Percentiles rank a stretch among this genome's conserved stretches.
These are phyloP conservation scores for Plagiodera versicolora DNA, from an alignment of 2,888 invertebrate genomes.

Conservation along the genomic window DNA sequence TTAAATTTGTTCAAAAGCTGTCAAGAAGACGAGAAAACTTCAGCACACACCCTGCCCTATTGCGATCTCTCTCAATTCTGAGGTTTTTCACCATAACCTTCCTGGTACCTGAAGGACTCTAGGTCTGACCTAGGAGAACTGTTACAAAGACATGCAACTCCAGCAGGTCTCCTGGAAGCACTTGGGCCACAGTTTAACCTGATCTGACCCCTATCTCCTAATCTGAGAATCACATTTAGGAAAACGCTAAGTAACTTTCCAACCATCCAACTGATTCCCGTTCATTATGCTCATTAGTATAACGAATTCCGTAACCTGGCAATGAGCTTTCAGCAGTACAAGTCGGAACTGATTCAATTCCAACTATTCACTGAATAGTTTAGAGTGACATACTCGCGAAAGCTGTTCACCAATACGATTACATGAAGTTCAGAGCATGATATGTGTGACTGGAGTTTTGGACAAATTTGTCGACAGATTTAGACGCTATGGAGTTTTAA, in stretches of 20 bases:
- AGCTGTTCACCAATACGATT: constrained; percentile 11
- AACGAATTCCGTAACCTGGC: background rate
- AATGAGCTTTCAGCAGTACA: constrained; percentile 1
- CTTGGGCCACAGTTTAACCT: no score
- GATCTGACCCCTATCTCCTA: background rate
- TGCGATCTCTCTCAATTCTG: no score
- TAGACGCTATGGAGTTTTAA: no score
- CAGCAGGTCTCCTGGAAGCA: no score
- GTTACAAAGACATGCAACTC: no score
- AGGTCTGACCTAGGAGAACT: no score
- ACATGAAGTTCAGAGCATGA: background rate
- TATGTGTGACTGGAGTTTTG: constrained; percentile 4
- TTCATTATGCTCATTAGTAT: background rate
- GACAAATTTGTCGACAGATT: background rate
- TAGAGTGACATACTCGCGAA: constrained; percentile 4
- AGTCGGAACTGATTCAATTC: constrained; percentile 7
- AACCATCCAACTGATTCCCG: background rate
- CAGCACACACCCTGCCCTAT: no score
- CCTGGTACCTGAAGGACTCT: no score
- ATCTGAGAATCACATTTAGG: background rate
- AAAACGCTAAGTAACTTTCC: background rate
- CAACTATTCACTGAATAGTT: constrained; percentile 3
- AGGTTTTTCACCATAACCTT: no score
- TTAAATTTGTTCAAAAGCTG: no score
- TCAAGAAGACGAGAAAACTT: no score